Conservation (phyloP, 2,113 vertebrate genomes). For the Ameiurus melas region DNA sequence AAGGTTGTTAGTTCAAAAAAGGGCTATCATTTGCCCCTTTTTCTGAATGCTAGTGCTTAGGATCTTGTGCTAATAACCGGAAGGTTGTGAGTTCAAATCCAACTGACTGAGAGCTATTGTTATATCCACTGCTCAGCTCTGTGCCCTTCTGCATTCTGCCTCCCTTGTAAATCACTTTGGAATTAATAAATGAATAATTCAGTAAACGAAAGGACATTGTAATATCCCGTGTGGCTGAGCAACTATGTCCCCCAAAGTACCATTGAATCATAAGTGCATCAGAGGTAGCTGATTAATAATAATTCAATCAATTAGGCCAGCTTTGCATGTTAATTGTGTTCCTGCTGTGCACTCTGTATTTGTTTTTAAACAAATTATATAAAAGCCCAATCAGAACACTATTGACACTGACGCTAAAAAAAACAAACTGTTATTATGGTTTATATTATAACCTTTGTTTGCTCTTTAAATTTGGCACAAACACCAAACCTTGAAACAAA, state of each 20-base stretch:
- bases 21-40: neutral
- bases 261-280: neutral
- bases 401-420: neutral
- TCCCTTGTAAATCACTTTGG: neutral
- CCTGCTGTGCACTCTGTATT: neutral
- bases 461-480: neutral
- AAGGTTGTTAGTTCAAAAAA: neutral
- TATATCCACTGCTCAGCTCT: neutral
- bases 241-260: neutral
- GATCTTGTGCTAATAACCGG: neutral
- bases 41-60: neutral
- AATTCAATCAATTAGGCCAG: neutral
- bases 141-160: neutral
- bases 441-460: neutral
- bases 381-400: neutral
- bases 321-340: neutral
- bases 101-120: neutral
- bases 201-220: neutral
- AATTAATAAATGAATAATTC: slow-evolving; percentile 11
- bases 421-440: neutral
- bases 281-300: neutral
- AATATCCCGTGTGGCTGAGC: neutral
- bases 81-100: neutral
- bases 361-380: neutral
- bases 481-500: neutral